Base-by-base conservation (phyloP, 2,888 invertebrate genomes). In the Ichneumoninae sp. region DNA sequence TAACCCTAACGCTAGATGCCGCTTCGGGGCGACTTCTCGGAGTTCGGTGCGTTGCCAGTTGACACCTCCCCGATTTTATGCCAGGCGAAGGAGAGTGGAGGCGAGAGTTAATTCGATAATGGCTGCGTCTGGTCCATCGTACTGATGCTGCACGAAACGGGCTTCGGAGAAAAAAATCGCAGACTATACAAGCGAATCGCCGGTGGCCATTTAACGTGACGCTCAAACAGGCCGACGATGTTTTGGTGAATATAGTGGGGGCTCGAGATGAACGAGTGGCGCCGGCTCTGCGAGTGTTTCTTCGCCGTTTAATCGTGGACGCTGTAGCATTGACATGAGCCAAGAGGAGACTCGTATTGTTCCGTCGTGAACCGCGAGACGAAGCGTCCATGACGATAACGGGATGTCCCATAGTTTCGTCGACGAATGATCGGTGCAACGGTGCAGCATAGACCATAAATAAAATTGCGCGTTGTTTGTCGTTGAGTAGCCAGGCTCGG, bases 111-210 rank as follows among this genome's bases (percentile, higher is more conserved):
- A 71, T 71, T 62, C 65, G 50, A 70, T 50, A 44, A 74, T 72
- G 74, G 72, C 68, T 36, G 75, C 79, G 69, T 75, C 69, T 72
- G 79, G 83, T 80, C 79, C 83, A 74, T 70, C 54, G 70, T 22
- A 69, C 69, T 75, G 79, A 83, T 82, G 82, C 71, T 77, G 62
- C 44, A 82, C 66, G 10, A 40, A 60, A 57, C 57, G 52, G 36
- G 26, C 22, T 57, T 52, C 4, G 8, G 2, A 8, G 5, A 52
- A 50, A 36, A 69, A 44, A 57, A 16, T 60, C 19, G 16, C 1
- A 26, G 36, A 19, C 36, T 76, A 33, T 19, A 57, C 19, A 50
- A 36, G 19, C 26, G 33, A 62, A 47, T 19, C 44, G 26, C 36
- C 65, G 65, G 7, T n/a, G 52, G 36, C 44, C 40, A 62, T 68